Conservation (phyloP, 2,888 invertebrate species). For the Morpho deidamia region DNA sequence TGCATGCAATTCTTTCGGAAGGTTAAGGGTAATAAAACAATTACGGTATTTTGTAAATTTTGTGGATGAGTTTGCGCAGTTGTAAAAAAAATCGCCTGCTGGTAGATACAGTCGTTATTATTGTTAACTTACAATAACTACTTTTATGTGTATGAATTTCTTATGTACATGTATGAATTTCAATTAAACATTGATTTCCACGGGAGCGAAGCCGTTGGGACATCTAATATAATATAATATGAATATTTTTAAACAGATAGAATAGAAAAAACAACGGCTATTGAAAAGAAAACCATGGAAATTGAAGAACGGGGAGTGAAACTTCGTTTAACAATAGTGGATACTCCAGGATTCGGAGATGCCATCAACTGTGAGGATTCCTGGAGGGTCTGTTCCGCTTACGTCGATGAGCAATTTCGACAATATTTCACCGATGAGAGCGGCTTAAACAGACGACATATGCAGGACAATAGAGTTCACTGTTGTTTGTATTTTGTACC, state of each 20-base stretch:
- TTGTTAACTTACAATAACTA: too few relatives aligned
- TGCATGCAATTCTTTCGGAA: too few relatives aligned
- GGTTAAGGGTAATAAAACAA: too few relatives aligned
- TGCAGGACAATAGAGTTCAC: slow-evolving; percentile 97
- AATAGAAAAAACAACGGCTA: slow-evolving; percentile 83
- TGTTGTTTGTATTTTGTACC: slow-evolving; percentile 97
- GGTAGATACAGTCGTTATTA: too few relatives aligned
- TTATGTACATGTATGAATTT: too few relatives aligned
- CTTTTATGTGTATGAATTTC: too few relatives aligned
- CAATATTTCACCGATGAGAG: slow-evolving; percentile 95
- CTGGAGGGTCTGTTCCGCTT: slow-evolving; percentile 93
- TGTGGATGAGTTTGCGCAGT: too few relatives aligned
- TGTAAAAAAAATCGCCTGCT: too few relatives aligned
- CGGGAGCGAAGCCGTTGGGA: too few relatives aligned
- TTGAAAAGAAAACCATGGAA: slow-evolving; percentile 92
- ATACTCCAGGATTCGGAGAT: slow-evolving; percentile 97
- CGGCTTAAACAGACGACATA: slow-evolving; percentile 95
- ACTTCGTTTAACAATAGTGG: slow-evolving; percentile 92
- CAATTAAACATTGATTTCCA: too few relatives aligned
- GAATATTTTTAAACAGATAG: slow-evolving; percentile 56
- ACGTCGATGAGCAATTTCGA: slow-evolving; percentile 93
- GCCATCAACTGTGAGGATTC: slow-evolving; percentile 96
- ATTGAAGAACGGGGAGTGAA: slow-evolving; percentile 96
- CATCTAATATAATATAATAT: too few relatives aligned
- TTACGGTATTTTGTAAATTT: too few relatives aligned